A percentile compares a stretch with the other conserved stretches of the same genome.
Evolutionary conservation across 2,797 vertebrate species (phyloP).

Genomic region (Xenops minutus): DNA sequence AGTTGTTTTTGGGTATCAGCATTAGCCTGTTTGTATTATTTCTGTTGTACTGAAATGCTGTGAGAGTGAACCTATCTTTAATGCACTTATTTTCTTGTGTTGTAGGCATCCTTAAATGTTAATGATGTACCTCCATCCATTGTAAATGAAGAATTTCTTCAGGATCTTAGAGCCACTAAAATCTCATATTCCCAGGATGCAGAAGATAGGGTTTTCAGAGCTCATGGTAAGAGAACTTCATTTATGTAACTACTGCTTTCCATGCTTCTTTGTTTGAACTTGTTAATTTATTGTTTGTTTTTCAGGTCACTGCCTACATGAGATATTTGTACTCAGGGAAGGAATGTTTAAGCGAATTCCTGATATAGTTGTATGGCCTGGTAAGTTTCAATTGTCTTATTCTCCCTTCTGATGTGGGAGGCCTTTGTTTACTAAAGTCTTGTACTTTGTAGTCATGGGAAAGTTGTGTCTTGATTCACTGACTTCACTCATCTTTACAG

Average conservation of each 20-base stretch:
- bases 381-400: constrained; percentile 78
- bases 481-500: neutral
- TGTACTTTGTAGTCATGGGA: neutral
- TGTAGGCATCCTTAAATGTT: constrained; percentile 85
- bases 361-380: constrained; percentile 96
- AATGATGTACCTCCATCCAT: constrained; percentile 82
- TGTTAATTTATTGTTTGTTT: constrained; percentile 47
- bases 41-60: neutral
- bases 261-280: neutral
- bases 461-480: neutral
- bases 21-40: neutral
- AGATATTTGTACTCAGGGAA: constrained; percentile 96
- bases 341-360: constrained; percentile 92
- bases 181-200: constrained; percentile 89
- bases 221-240: constrained; percentile 84
- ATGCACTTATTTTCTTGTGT: constrained; percentile 30
- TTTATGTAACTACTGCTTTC: neutral
- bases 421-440: neutral
- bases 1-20: neutral
- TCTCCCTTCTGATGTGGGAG: neutral
- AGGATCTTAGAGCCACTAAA: constrained; percentile 86
- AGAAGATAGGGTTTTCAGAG: constrained; percentile 92
- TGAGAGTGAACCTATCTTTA: neutral
- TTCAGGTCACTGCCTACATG: constrained; percentile 95
- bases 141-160: constrained; percentile 90